phyloP scores from a whole-genome alignment of 2,888 invertebrate species.

The Watsonalla cultraria region DNA sequence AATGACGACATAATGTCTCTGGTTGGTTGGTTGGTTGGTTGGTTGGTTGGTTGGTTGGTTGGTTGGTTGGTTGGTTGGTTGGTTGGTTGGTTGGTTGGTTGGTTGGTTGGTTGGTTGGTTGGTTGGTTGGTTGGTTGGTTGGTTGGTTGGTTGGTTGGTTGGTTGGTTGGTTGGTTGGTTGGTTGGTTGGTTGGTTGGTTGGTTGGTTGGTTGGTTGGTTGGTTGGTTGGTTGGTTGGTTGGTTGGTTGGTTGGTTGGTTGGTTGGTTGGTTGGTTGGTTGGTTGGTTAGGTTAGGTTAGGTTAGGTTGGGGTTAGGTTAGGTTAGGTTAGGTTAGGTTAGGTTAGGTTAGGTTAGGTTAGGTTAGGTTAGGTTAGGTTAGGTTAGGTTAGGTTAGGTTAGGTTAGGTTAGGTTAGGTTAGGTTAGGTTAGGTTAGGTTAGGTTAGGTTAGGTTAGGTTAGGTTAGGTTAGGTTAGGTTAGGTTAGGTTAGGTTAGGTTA shows the following conservation, averaged over 20 bases:
- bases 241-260: no score
- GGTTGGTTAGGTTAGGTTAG: conserved; percentile 21
- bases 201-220: neutral
- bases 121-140: no score
- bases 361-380: conserved; percentile 14
- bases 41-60: no score
- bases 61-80: no score
- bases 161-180: neutral
- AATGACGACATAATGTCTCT: no score
- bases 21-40: no score
- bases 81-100: no score
- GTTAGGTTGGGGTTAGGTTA: conserved; percentile 14
- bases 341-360: conserved; percentile 20
- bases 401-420: conserved; percentile 7
- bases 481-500: conserved; percentile 9
- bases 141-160: no score
- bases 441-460: conserved; percentile 10
- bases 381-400: conserved; percentile 9
- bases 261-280: conserved; percentile 18
- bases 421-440: conserved; percentile 7
- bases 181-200: conserved; percentile 12
- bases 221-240: no score
- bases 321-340: conserved; percentile 14
- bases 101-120: no score
- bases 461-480: conserved; percentile 10